A percentile compares a stretch with the other conserved stretches of the same genome.
Conservation (phyloP, 2,888 invertebrate species). For the Coelopa pilipes region DNA sequence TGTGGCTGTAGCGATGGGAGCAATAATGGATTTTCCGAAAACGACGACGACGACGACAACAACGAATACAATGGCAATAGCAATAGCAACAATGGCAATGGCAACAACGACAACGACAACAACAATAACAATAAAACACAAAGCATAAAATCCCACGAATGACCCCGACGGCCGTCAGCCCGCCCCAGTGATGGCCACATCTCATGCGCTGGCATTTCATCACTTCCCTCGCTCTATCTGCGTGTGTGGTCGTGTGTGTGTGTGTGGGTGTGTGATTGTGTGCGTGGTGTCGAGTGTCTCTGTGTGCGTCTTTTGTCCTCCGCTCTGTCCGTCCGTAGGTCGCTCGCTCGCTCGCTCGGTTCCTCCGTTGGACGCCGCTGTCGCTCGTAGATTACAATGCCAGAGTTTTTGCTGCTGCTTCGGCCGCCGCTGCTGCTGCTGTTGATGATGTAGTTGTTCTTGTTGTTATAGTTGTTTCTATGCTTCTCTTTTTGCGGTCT, state of each 20-base stretch:
- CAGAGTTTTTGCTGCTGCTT: not conserved
- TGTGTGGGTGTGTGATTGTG: not conserved
- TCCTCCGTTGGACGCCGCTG: constrained; percentile 23
- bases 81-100: not conserved
- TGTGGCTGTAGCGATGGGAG: constrained; percentile 1
- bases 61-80: too few relatives aligned
- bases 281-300: not conserved
- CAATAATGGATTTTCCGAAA: constrained; percentile 15
- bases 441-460: constrained; percentile 20
- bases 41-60: too few relatives aligned
- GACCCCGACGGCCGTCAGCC: constrained; percentile 16
- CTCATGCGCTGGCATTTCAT: constrained; percentile 26
- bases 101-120: too few relatives aligned
- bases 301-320: constrained; percentile 12
- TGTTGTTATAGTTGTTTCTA: not conserved
- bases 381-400: constrained; percentile 34
- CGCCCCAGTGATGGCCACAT: constrained; percentile 1
- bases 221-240: not conserved
- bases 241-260: not conserved
- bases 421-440: constrained; percentile 2
- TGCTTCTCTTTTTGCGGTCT: constrained; percentile 24
- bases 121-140: not conserved
- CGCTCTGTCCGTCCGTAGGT: not conserved
- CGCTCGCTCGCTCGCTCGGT: constrained; percentile 12
- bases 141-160: constrained; percentile 9